Evolutionary conservation across 2,797 vertebrate genomes (phyloP).

Genomic region (Ispidina lecontei): DNA sequence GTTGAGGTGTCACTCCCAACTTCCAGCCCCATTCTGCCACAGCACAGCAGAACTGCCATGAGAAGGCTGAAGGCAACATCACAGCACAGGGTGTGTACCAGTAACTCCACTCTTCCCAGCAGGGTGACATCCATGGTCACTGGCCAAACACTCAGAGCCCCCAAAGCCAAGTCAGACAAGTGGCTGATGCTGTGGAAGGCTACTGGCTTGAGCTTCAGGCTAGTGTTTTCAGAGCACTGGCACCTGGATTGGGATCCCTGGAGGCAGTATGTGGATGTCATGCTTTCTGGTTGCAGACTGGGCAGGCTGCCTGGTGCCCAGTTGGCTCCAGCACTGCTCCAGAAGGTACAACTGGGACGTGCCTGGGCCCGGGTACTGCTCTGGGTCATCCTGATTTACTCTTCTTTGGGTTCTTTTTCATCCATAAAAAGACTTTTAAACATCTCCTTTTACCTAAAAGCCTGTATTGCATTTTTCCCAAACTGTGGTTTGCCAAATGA

Average conservation of each 20-base stretch:
- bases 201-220: background rate
- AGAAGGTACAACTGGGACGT: background rate
- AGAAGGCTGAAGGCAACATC: background rate
- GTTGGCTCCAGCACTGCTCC: background rate
- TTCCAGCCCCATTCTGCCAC: background rate
- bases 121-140: background rate
- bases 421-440: background rate
- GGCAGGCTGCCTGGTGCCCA: background rate
- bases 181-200: background rate
- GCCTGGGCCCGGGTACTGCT: background rate
- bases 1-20: background rate
- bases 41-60: background rate
- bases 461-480: background rate
- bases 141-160: background rate
- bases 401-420: background rate
- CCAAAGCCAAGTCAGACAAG: background rate
- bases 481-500: background rate
- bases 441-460: background rate
- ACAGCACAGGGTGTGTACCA: accelerated
- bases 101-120: background rate
- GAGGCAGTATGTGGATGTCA: background rate
- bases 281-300: background rate
- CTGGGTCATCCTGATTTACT: background rate
- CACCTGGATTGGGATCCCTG: background rate
- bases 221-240: background rate